These are phyloP conservation scores for Onychostoma macrolepis DNA, from an alignment of 2,113 vertebrate species.

Conservation along the genomic window DNA sequence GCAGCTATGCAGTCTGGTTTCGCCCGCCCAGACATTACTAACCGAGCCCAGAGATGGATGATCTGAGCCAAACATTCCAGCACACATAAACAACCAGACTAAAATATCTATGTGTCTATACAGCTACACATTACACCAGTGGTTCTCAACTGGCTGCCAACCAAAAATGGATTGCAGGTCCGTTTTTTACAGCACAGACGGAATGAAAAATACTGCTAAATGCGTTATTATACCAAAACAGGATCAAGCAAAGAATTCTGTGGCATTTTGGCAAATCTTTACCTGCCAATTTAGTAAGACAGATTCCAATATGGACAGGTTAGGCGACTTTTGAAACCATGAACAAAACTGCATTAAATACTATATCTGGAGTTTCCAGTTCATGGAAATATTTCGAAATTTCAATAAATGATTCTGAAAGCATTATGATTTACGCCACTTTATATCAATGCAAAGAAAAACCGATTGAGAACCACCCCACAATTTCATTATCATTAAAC, in stretches of 20 bases:
- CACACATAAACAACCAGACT: background rate
- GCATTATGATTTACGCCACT: background rate
- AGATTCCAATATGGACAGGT: background rate
- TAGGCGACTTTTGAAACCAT: background rate
- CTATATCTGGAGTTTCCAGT: background rate
- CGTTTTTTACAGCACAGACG: background rate
- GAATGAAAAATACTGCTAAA: background rate
- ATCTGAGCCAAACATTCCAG: slow-evolving; percentile 4
- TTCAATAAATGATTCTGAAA: background rate
- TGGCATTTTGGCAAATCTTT: background rate
- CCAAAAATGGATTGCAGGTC: background rate
- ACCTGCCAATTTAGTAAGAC: background rate
- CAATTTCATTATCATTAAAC: background rate
- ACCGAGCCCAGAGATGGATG: slow-evolving; percentile 49
- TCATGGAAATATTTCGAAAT: background rate
- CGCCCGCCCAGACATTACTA: slow-evolving; percentile 45
- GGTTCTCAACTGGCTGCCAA: background rate
- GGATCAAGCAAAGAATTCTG: background rate
- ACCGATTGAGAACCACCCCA: slow-evolving; percentile 14
- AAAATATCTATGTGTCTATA: background rate
- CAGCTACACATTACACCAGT: background rate
- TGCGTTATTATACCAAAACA: background rate
- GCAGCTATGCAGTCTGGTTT: slow-evolving; percentile 53
- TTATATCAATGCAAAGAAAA: background rate
- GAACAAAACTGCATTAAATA: background rate